Conservation (phyloP, 2,797 vertebrate species). For the Amniataba percoides region DNA sequence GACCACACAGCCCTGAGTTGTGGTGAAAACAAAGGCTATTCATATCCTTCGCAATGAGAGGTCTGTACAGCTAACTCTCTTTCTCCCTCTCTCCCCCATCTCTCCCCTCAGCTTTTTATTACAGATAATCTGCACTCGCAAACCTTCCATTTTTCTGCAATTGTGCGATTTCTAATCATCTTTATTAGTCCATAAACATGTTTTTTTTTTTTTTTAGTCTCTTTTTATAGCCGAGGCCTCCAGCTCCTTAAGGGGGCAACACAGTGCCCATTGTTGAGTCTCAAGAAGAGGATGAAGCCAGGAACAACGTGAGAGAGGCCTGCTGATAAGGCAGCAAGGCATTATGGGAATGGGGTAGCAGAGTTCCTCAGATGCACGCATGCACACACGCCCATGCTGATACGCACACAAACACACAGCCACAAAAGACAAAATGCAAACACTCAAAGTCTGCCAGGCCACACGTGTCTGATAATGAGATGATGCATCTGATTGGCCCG, state of each 20-base stretch:
- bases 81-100: slow-evolving; percentile 63
- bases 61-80: slow-evolving; percentile 79
- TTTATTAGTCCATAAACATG: slow-evolving; percentile 84
- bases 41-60: slow-evolving; percentile 88
- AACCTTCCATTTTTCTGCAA: slow-evolving; percentile 80
- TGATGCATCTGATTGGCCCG: slow-evolving; percentile 68
- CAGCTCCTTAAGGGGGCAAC: slow-evolving; percentile 70
- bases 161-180: slow-evolving; percentile 83
- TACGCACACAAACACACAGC: background rate
- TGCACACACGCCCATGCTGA: slow-evolving; percentile 21
- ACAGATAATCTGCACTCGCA: slow-evolving; percentile 83
- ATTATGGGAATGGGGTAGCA: slow-evolving; percentile 64
- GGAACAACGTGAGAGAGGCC: slow-evolving; percentile 64
- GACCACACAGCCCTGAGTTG: slow-evolving; percentile 86
- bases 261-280: slow-evolving; percentile 75
- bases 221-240: slow-evolving; percentile 67
- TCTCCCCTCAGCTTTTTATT: slow-evolving; percentile 82
- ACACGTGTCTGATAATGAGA: slow-evolving; percentile 69
- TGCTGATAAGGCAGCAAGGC: slow-evolving; percentile 75
- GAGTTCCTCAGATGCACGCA: slow-evolving; percentile 44
- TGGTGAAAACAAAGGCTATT: slow-evolving; percentile 90
- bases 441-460: slow-evolving; percentile 65
- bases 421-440: slow-evolving; percentile 47
- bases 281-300: slow-evolving; percentile 69
- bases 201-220: slow-evolving; percentile 56